Evolutionary conservation across 2,113 vertebrate species (phyloP), one percentile per base, ranked within the genome.

Genomic region (Chionis minor): DNA sequence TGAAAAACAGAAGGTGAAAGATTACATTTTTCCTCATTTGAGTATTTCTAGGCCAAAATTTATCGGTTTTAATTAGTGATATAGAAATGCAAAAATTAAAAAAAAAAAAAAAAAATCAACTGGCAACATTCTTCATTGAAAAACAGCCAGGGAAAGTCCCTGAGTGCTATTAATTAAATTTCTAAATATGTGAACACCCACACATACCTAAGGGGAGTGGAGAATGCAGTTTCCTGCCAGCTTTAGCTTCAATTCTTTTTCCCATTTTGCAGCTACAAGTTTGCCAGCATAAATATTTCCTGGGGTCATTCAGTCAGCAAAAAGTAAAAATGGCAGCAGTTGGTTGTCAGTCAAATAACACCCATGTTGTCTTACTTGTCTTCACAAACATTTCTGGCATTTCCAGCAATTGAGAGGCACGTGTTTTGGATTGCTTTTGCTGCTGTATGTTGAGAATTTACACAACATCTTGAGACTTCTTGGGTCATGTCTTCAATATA

Each of bases 131-230:
- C 52, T 84, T 62, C 30, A 62, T 87, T 94, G 89, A 92, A 91
- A 97, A 92, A 69, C 80, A 94, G 70, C 92, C 84, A 95, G 62
- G 89, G 84, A 92, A 96, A 94, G 85, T 91, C 94, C 93, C 94
- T n/a, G 51, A 88, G 78, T 93, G 92, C 90, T 94, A 94, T 96
- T 96, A 97, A 97, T 96, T 96, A 96, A 86, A 24, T 93, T 96
- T 95, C 96, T 97, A 97, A 96, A 97, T 95, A 95, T 90, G 90
- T 93, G 90, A 94, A 96, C 93, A 88, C 94, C 96, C 96, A 96
- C 96, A 94, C 40, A 96, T 94, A 96, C 90, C 92, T 95, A 95
- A 95, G 27, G 62, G 87, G 74, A 82, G 45, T 66, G 61, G 66
- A 93, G 74, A 80, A 69, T 82, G 13, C 62, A 82, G 87, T 80